Conservation (phyloP, 2,113 vertebrate genomes). For the Pachyramphus minor region DNA sequence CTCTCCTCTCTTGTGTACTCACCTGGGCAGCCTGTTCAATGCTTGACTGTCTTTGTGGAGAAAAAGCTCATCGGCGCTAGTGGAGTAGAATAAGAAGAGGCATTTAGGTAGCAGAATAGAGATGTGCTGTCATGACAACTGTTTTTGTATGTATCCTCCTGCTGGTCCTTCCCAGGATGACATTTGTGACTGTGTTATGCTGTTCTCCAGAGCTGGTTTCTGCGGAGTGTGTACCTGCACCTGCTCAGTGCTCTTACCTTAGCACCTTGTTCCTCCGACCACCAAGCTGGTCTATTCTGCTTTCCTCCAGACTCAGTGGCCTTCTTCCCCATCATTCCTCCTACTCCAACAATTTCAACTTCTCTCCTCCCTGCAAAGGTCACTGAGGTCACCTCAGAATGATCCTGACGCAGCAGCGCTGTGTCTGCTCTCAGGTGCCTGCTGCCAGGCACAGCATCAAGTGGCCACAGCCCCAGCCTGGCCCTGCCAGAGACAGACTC, state of each 20-base stretch:
- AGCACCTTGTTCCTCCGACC: neutral
- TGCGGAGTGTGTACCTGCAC: neutral
- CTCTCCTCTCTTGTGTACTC: neutral
- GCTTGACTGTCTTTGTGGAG: neutral
- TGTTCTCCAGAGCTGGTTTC: neutral
- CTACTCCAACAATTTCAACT: neutral
- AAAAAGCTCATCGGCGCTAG: neutral
- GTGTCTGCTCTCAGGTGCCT: neutral
- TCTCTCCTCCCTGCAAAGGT: accelerated
- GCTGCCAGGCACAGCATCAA: neutral
- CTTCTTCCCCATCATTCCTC: neutral
- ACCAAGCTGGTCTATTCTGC: neutral
- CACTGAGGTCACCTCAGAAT: neutral
- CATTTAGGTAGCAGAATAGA: neutral
- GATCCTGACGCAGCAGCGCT: too few relatives aligned
- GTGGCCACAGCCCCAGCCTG: neutral
- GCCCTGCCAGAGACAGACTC: neutral
- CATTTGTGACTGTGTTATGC: neutral
- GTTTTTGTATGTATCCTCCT: neutral
- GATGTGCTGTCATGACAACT: neutral
- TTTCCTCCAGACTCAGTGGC: neutral
- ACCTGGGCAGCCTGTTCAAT: neutral
- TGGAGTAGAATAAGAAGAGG: neutral
- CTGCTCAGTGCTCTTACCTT: neutral
- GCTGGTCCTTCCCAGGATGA: neutral